Base-by-base conservation (phyloP, 2,888 invertebrate species). In the Ophion ellenae region DNA sequence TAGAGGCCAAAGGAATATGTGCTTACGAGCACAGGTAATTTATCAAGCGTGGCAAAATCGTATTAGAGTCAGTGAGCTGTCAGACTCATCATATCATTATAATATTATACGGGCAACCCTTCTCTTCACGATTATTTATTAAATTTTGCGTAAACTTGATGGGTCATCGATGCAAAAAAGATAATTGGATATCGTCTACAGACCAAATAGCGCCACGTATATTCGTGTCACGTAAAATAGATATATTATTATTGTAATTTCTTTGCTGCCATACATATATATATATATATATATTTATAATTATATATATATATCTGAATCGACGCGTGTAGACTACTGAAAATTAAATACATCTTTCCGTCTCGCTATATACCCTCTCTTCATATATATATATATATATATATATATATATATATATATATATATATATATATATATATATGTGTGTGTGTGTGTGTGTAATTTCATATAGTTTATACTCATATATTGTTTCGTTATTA, bases 381-480 rank as follows among this genome's bases (percentile, higher is more conserved):
- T 89, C 90, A 90, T 91, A 89, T 90, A 92, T 91, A 91, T 90
- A 91, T 90, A 90, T 64, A 64, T 64, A 64, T n/a, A n/a, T n/a
- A n/a, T n/a, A n/a, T n/a, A n/a, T n/a, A n/a, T n/a, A n/a, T n/a
- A n/a, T n/a, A n/a, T n/a, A n/a, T n/a, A 90, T 91, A 89, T 90
- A 92, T 91, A 91, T 90, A 91, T 90, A 90, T 66, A 1, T 36
- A 90, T 90, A 90, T 91, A 89, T 90, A 92, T 92, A 91, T 90
- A 91, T 90, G 90, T 64, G 32, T 64, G 32, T 45, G 4, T 45
- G 4, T 45, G 89, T 89, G 90, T 90, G 88, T 90, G 89, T 91
- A 90, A 83, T 86, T 89, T 89, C 89, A 86, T 86, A 87, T 88
- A 85, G 87, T 90, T 90, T 87, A 88, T 90, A 90, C 87, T 90